Evolutionary conservation across 1,140 invertebrate species (phyloP).

Genomic region (Gonatopus flavifemur): DNA sequence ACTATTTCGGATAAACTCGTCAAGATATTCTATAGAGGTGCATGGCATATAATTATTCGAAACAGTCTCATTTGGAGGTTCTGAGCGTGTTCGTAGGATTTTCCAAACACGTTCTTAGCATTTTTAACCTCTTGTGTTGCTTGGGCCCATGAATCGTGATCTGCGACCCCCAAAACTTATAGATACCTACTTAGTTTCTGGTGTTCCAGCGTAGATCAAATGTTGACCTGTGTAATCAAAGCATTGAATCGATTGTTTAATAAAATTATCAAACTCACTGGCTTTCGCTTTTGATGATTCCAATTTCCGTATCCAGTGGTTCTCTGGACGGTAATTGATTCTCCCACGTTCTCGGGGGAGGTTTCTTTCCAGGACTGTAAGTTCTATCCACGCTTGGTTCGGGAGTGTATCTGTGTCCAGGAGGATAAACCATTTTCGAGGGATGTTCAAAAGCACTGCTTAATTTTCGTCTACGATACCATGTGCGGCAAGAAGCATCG

Average conservation of each 20-base stretch:
- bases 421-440: conserved; percentile 92
- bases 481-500: conserved; percentile 83
- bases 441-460: conserved; percentile 84
- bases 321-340: conserved; percentile 73
- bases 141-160: conserved; percentile 2
- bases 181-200: not conserved
- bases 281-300: conserved; percentile 79
- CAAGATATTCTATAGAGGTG: too few species aligned
- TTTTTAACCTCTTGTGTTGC: not conserved
- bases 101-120: not conserved
- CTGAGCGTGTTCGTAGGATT: too few species aligned
- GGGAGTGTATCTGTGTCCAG: conserved; percentile 77
- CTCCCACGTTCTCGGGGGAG: conserved; percentile 64
- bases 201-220: not conserved
- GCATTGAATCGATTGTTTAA: too few species aligned
- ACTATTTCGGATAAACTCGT: too few species aligned
- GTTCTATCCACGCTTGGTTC: conserved; percentile 67
- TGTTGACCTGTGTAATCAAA: not conserved
- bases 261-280: conserved; percentile 67
- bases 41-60: too few species aligned
- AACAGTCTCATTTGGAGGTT: too few species aligned
- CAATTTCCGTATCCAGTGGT: conserved; percentile 81
- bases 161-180: not conserved
- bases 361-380: conserved; percentile 52
- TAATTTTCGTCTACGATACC: conserved; percentile 79